Evolutionary conservation across 2,888 invertebrate genomes (phyloP), one percentile per base, ranked within the genome.

Genomic region (Piscicola geometra): DNA sequence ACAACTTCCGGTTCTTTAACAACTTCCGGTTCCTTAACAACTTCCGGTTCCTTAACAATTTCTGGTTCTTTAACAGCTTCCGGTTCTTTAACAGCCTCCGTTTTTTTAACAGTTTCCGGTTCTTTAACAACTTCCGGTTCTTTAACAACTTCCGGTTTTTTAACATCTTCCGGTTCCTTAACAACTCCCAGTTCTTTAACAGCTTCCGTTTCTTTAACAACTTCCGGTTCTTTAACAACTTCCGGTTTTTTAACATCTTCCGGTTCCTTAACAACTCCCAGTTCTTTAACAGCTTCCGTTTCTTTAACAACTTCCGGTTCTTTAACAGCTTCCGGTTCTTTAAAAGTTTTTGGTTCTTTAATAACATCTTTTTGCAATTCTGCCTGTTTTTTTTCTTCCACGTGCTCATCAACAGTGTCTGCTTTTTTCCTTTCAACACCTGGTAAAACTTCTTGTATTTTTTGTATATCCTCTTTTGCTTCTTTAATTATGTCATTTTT

Each of bases 211-310:
- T 56, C 60, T 56, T 56, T 56, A 21, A 56, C 21, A 47, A 21
- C 50, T 47, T 47, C 50, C n/a, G 60, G 60, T 25, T 56, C 60
- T 56, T 56, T 56, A 15, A 33, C 68, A 64, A n/a, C 66, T 64
- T 64, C 66, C 30, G 25, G n/a, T 25, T n/a, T 21, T 47, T 47
- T 47, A 21, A 15, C 30, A 9, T 5, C 33, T 69, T 32, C 69
- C 41, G 32, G 50, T 56, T 50, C 56, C 18, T 72, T 30, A 12
- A 56, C 9, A 25, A 12, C 50, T 50, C n/a, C 15, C 30, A 21
- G 50, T 72, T 47, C 56, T 32, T 72, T 52, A 32, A 36, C 72
- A 32, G 32, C 69, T 68, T 28, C 32, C 41, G 35, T 36, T 9
- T 56, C 60, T 47, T 9, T 21, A 15, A 47, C 50, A 47, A 47